Conservation (phyloP, 2,797 vertebrate genomes). For the Tamandua tetradactyla region DNA sequence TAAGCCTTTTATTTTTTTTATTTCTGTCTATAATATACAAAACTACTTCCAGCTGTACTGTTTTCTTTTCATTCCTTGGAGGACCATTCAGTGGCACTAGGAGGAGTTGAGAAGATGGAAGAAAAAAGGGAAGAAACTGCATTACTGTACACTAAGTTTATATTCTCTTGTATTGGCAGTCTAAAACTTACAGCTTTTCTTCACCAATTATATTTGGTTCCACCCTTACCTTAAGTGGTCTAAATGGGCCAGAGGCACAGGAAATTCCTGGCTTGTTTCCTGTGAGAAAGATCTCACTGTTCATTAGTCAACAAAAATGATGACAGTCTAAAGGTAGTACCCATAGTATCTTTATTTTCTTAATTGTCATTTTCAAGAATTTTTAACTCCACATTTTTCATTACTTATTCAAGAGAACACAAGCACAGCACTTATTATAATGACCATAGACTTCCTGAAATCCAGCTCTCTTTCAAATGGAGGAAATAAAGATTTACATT, state of each 20-base stretch:
- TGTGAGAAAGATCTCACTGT: neutral
- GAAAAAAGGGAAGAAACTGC: neutral
- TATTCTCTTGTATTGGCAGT: neutral
- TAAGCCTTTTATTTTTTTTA: neutral
- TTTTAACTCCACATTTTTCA: constrained; percentile 15
- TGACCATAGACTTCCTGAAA: constrained; percentile 13
- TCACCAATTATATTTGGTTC: neutral
- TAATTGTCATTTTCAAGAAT: constrained; percentile 40
- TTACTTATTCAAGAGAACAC: constrained; percentile 52
- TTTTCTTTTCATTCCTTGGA: neutral
- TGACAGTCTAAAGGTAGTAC: neutral
- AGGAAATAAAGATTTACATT: constrained; percentile 38
- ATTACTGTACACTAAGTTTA: neutral
- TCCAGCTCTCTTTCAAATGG: neutral
- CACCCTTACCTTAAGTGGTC: neutral
- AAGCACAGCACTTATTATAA: constrained; percentile 42
- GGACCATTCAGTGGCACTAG: neutral
- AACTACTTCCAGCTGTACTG: neutral
- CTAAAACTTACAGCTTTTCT: neutral
- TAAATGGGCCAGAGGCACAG: neutral
- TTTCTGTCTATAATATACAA: neutral
- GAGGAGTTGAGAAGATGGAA: neutral
- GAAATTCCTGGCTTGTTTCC: neutral
- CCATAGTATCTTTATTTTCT: constrained; percentile 8
- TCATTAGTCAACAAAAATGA: constrained; percentile 28